A percentile compares a stretch with the other conserved stretches of the same genome.
Evolutionary conservation across 2,797 vertebrate genomes (phyloP).

Genomic region (Amphiprion clarkii): DNA sequence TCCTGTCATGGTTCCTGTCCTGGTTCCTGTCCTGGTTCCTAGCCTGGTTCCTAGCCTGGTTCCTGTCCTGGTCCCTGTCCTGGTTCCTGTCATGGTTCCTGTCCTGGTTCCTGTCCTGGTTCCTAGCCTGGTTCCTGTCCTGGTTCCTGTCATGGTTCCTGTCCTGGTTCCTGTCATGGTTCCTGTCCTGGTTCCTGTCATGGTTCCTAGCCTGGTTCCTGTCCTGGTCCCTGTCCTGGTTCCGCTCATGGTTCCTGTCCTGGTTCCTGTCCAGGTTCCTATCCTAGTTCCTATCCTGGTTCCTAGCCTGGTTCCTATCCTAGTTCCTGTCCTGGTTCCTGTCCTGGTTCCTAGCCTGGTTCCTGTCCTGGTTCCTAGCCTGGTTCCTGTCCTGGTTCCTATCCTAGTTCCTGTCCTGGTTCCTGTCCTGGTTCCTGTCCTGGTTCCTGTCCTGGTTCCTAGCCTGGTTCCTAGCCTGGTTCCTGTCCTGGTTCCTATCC

Average conservation of each 20-base stretch:
- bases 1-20: too few relatives aligned
- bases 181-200: constrained; percentile 25
- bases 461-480: too few relatives aligned
- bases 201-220: not conserved
- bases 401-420: constrained; percentile 24
- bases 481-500: constrained; percentile 28
- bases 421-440: constrained; percentile 28
- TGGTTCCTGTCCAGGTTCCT: not conserved
- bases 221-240: not conserved
- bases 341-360: constrained; percentile 13
- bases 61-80: too few relatives aligned
- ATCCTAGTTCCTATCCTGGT: too few relatives aligned
- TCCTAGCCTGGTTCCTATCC: constrained; percentile 20
- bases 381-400: constrained; percentile 27
- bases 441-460: not conserved
- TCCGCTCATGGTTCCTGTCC: constrained; percentile 23
- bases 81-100: too few relatives aligned
- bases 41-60: too few relatives aligned
- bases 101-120: too few relatives aligned
- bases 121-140: too few relatives aligned
- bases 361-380: too few relatives aligned
- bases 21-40: too few relatives aligned
- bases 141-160: not conserved
- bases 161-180: constrained; percentile 16
- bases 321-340: not conserved